A percentile compares a stretch with the other conserved stretches of the same genome.
Conservation (phyloP, 1,140 invertebrate genomes). For the Drosophila kanapiae region DNA sequence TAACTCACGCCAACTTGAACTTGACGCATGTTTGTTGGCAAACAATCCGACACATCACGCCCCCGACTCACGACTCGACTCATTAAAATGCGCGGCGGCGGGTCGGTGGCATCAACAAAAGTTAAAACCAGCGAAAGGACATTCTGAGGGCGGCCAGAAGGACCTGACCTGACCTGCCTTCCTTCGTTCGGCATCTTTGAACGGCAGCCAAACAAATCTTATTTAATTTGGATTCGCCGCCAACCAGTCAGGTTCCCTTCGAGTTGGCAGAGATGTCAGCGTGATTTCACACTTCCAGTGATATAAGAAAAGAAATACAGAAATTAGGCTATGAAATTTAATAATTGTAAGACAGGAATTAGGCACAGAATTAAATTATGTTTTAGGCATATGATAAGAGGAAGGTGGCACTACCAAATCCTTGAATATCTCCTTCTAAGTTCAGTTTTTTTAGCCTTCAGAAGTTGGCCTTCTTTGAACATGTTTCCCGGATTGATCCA, state of each 20-base stretch:
- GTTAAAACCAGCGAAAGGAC: conserved; percentile 54
- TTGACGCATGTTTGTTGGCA: conserved; percentile 82
- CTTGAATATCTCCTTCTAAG: too few species aligned
- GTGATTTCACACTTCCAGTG: background rate
- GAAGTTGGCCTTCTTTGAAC: too few species aligned
- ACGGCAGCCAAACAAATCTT: conserved; percentile 81
- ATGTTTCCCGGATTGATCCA: background rate
- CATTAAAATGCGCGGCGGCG: conserved; percentile 80
- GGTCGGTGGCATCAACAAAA: conserved; percentile 74
- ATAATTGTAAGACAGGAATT: background rate
- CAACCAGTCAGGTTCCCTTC: conserved; percentile 18
- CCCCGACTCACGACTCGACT: conserved; percentile 41
- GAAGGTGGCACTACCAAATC: too few species aligned
- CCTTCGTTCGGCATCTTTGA: conserved; percentile 58
- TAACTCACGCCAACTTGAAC: conserved; percentile 69
- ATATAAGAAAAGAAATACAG: background rate
- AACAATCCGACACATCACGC: conserved; percentile 63
- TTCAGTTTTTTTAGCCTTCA: too few species aligned
- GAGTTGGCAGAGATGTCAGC: conserved; percentile 21
- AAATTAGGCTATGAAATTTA: too few species aligned
- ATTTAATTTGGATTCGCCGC: conserved; percentile 81
- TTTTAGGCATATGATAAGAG: too few species aligned
- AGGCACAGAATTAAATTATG: too few species aligned
- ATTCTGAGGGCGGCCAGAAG: conserved; percentile 17
- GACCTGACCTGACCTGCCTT: conserved; percentile 44